Base-by-base conservation (phyloP, 2,113 vertebrate genomes). In the Clarias macrocephalus region DNA sequence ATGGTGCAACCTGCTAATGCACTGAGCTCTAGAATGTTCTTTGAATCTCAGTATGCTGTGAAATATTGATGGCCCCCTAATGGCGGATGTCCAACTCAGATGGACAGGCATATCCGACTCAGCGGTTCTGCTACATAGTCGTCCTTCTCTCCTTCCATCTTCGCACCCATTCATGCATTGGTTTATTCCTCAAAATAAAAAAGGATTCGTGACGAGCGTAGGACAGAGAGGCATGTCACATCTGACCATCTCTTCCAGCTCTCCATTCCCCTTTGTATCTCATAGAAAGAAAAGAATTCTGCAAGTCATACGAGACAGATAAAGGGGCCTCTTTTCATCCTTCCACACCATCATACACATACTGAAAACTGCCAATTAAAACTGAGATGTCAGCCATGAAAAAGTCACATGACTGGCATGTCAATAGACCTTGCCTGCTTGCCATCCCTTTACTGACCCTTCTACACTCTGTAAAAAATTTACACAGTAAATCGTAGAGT, bases 41-140 rank as follows among this genome's bases (percentile, higher is more conserved):
- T 91, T 91, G 92, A 93, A 91, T 94, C 92, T 92, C 94, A 93
- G 92, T 93, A 90, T 91, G 93, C 94, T 92, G 96, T 99, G 92
- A 98, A 99, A 97, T 98, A 99, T 99, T 98, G 95, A 99, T 97
- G 96, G 90, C 6, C 92, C 87, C 89, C 94, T 96, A 97, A 93
- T 86, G 95, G 95, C 90, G 93, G 93, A 93, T 90, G 90, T 83
- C 70, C 77, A 80, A 70, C 70, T 19, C 33, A 77, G 82, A 87
- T 76, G 63, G 82, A 86, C 82, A 62, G 77, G 82, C 85, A 79
- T 83, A 42, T 80, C 68, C 21, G 79, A 84, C 80, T 90, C 89
- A 89, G 87, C 89, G 86, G 54, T 88, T 87, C 63, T 82, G 48
- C 65, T 9, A 21, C 19, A 3, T 6, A 28, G 10, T 9, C 16